Evolutionary conservation across 2,888 invertebrate genomes (phyloP), one percentile per base, ranked within the genome.

Genomic region (Campaea margaritaria): DNA sequence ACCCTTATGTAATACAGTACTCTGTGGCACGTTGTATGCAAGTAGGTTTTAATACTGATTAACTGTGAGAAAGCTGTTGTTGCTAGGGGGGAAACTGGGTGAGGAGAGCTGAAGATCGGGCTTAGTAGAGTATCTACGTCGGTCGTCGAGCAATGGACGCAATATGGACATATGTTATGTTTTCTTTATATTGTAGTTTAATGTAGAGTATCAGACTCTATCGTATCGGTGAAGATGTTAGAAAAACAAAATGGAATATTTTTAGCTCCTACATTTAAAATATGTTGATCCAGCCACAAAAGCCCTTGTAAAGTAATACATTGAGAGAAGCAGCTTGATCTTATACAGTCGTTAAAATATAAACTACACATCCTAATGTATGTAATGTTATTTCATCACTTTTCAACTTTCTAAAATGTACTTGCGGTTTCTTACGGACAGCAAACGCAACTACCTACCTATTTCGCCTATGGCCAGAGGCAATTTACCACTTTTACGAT

Each of bases 1-100:
- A 68, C 62, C 67, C 74, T 89, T 89, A 83, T 82, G 82, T 86
- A 89, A 88, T 79, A 77, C 34, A 39, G 36, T n/a, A 16, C 10
- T 14, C 51, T 57, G 16, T 28, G 13, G 36, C 34, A 50, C 75
- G 83, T 83, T 86, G 86, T 86, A 81, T 79, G 75, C 71, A 13
- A 38, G 16, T 46, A 41, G 36, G 39, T 77, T 85, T 79, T 84
- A 81, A 84, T 81, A 80, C 79, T 69, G 65, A 68, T 69, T 65
- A 70, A 67, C 72, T 73, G 74, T 64, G 76, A 76, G 71, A 69
- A 68, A 43, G 12, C 11, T 34, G 46, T 34, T 36, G 46, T 34
- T 34, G 46, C 55, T 15, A 36, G 7, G 36, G 7, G n/a, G 12
- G 5, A 36, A n/a, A 21, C 5, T 21, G 21, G 21, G 5, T 21